Evolutionary conservation across 1,140 invertebrate genomes (phyloP), one percentile per base, ranked within the genome.

Genomic region (Anastrepha obliqua): DNA sequence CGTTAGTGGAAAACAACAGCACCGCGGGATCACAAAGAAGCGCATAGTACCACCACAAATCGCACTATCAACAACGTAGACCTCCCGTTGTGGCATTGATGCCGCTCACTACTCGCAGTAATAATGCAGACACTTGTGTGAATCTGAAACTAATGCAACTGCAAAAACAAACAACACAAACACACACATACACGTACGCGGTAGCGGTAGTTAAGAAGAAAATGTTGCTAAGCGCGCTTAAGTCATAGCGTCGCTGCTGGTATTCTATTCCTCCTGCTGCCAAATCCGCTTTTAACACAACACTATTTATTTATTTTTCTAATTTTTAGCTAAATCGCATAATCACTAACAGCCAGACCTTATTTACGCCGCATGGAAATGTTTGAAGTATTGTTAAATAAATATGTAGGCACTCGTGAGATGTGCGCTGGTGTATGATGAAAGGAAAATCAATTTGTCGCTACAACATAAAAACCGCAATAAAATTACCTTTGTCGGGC

Each of bases 391-490:
- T 74, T 74, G 70, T 74, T 74, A 74, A 51, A 47, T 47, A 51
- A 74, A 74, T 74, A 47, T 81, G 11, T 81, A 3, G 6, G 9
- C 55, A n/a, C 7, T 39, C 20, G 13, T 62, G 60, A 8, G 60
- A 13, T n/a, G 60, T 62, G 60, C 60, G 60, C 15, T n/a, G 60
- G 60, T 39, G 78, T 58, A 74, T 74, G 42, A 86, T 42, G 85
- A 86, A 15, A 51, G 15, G 58, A 60, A 91, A 92, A 92, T 92
- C 91, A 92, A 92, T 92, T 92, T 92, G 91, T 92, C 91, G 91
- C 90, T 90, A 92, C 91, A 92, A 92, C 91, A 92, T 92, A 92
- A 92, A 92, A 91, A 90, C 91, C 89, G 90, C 91, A 92, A 92
- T 92, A 92, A 92, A 92, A 92, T 92, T 92, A 91, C 90, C 89